These are phyloP conservation scores for Tribolium freemani DNA, from an alignment of 2,888 invertebrate species.

Conservation along the genomic window DNA sequence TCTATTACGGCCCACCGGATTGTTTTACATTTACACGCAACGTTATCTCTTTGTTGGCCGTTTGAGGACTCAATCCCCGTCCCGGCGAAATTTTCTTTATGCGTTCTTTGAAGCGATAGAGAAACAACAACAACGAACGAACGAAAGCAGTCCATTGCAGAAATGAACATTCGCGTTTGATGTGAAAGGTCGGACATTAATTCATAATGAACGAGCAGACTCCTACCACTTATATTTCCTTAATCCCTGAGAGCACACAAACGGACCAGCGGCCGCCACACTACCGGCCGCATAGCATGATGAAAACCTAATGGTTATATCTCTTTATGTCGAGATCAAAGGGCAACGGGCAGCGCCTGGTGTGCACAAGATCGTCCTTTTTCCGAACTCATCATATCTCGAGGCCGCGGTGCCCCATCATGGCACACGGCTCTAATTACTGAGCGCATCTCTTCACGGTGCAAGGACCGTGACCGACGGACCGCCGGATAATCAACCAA, in stretches of 20 bases:
- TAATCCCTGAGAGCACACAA: constrained; percentile 68
- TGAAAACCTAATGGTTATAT: constrained; percentile 70
- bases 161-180: constrained; percentile 64
- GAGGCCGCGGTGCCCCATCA: constrained; percentile 54
- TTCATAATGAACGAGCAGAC: constrained; percentile 67
- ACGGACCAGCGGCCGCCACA: constrained; percentile 61
- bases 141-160: constrained; percentile 52
- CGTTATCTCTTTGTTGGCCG: constrained; percentile 35
- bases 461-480: constrained; percentile 59
- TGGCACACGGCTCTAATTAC: constrained; percentile 42
- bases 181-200: constrained; percentile 67
- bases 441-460: constrained; percentile 58
- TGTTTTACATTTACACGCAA: constrained; percentile 67
- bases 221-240: constrained; percentile 69
- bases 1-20: constrained; percentile 67
- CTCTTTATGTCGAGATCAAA: constrained; percentile 68
- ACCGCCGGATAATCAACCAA: constrained; percentile 50
- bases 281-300: constrained; percentile 65
- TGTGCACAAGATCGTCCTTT: constrained; percentile 58
- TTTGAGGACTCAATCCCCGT: constrained; percentile 22
- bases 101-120: constrained; percentile 19
- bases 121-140: constrained; percentile 34
- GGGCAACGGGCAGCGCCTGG: constrained; percentile 54
- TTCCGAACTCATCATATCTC: constrained; percentile 65
- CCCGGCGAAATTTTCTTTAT: constrained; percentile 26